Evolutionary conservation across 2,888 invertebrate species (phyloP), one percentile per base, ranked within the genome.

Genomic region (Capitulum mitella): DNA sequence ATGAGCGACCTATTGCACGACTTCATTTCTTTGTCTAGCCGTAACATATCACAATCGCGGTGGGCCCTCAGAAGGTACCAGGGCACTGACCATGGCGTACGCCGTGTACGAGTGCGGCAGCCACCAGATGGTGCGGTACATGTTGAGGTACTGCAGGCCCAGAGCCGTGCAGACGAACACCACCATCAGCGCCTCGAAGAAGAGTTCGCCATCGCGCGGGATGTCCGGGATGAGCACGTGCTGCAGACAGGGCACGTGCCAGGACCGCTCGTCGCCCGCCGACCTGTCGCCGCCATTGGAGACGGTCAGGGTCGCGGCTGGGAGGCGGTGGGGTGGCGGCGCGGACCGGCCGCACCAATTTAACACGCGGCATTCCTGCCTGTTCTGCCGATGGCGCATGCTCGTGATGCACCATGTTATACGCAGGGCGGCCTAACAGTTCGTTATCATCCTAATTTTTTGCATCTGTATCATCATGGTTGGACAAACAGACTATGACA

Each of bases 41-140:
- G n/a, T n/a, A n/a, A n/a, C n/a, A n/a, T n/a, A n/a, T n/a, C n/a
- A n/a, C n/a, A n/a, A n/a, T n/a, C n/a, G n/a, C n/a, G n/a, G n/a
- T n/a, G n/a, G n/a, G n/a, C n/a, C n/a, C n/a, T n/a, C n/a, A n/a
- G n/a, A n/a, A n/a, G n/a, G n/a, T n/a, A n/a, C n/a, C n/a, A n/a
- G n/a, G 26, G n/a, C 34, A 84, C 89, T 87, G 87, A 97, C 97
- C 90, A 98, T 90, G 80, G 94, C 92, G 84, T 94, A 93, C 84
- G 91, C 91, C 80, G 92, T 93, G 85, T 94, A 92, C 0, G 97
- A 95, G 85, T 97, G 92, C 0, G 97, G 95, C 78, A 98, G 86
- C 98, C 98, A 99, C 97, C 97, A 99, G 26, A 95, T 93, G 3
- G 96, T 97, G 83, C 95, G 91, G 85, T 98, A 98, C 58, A 98